Evolutionary conservation across 35 echinoderm and acorn worm genomes (phyloP), one percentile per base, ranked within the genome.

Genomic region (Apostichopus japonicus): DNA sequence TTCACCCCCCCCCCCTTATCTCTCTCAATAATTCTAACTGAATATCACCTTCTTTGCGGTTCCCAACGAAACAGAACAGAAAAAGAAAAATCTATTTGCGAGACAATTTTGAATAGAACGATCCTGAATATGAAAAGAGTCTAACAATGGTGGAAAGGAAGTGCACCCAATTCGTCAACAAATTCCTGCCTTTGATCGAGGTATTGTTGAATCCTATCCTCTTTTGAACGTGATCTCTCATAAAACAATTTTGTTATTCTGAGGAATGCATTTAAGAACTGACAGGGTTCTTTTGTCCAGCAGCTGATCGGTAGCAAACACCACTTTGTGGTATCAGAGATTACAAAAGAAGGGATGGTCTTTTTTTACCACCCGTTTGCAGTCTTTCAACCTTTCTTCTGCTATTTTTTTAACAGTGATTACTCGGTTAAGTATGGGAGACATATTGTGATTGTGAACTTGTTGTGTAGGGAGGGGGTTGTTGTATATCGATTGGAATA

Each of bases 131-230:
- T 19, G 13, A 75, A n/a, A 21, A n/a, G 17, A 75, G 6, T 7
- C 17, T 5, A 8, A 75, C 71, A 75, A 75, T 75, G 71, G 21
- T 19, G n/a, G 71, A 61, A 80, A 84, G 81, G 81, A 57, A 84
- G 81, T 84, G 23, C 56, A 24, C 53, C 23, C 54, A 58, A 84
- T 57, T 84, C 54, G 54, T 57, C 81, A 84, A 84, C 81, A 84
- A 84, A 84, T 84, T 57, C 81, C 81, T 57, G 8, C 53, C 61
- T 84, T 84, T 84, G 54, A 84, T 5, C 24, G 24, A 53, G 19
- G 6, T 11, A 84, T 84, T 84, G 81, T 84, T 23, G 53, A 84
- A 17, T 44, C 11, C 16, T 52, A 13, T 54, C 79, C 19, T 57
- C 6, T 84, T 84, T 84, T 84, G 54, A 84, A 84, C 51, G 54